Percentiles rank a stretch among this genome's conserved stretches.
Evolutionary conservation across 2,888 invertebrate species (phyloP).

Genomic region (Caenorhabditis japonica): DNA sequence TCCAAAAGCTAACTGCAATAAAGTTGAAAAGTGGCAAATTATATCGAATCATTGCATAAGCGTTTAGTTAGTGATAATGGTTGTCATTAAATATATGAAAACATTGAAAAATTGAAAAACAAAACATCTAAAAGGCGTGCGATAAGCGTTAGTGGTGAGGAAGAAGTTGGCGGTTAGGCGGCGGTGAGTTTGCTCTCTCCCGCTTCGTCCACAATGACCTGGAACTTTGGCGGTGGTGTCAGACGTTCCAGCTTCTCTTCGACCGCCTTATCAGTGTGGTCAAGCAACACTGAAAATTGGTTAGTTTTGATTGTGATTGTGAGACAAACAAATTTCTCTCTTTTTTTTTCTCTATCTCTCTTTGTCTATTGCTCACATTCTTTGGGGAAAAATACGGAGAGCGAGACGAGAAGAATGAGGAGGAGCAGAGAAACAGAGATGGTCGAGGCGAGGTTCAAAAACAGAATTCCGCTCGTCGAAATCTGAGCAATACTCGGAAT

Average conservation of each 20-base stretch:
- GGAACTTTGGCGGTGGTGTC: constrained; percentile 58
- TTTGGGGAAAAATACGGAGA: constrained; percentile 58
- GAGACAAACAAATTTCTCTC: no score
- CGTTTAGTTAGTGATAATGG: neutral
- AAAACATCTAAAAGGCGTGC: neutral
- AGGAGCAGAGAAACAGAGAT: constrained; percentile 60
- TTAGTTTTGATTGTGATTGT: neutral
- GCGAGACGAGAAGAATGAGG: constrained; percentile 57
- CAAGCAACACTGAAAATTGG: constrained; percentile 24
- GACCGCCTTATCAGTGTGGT: constrained; percentile 17
- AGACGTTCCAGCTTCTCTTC: constrained; percentile 42
- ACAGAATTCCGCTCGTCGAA: constrained; percentile 37
- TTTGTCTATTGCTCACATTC: no score
- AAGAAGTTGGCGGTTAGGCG: no score
- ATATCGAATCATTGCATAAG: neutral
- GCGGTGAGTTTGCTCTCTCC: constrained; percentile 59
- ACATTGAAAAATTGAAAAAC: neutral
- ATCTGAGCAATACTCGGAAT: constrained; percentile 42
- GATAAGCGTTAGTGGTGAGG: no score
- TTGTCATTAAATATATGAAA: neutral
- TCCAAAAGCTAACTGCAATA: constrained; percentile 45
- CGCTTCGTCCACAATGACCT: constrained; percentile 64
- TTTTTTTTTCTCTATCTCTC: no score
- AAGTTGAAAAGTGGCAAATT: constrained; percentile 12
- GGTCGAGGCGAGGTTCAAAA: constrained; percentile 51